Evolutionary conservation across 2,113 vertebrate species (phyloP).

Genomic region (Aplodontia rufa): DNA sequence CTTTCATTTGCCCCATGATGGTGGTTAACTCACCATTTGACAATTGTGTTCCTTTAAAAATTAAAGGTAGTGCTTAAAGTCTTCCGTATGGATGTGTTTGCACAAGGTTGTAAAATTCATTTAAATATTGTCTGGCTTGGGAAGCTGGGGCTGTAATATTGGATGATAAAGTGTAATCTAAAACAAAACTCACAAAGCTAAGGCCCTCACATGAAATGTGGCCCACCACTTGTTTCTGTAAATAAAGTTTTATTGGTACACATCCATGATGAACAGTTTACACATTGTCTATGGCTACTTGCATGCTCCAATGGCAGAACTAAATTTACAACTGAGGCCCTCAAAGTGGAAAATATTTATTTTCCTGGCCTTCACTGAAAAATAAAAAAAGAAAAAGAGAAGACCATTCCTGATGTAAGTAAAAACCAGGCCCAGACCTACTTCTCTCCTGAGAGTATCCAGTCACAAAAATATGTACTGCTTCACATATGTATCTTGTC

Average conservation of each 20-base stretch:
- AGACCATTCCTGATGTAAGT: neutral
- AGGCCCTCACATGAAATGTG: neutral
- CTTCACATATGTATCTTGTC: neutral
- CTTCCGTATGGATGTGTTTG: neutral
- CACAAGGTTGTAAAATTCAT: constrained; percentile 9
- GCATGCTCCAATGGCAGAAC: neutral
- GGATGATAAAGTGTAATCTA: neutral
- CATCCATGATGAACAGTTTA: neutral
- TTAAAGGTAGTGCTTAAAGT: constrained; percentile 4
- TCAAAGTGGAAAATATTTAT: neutral
- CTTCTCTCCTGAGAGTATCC: neutral
- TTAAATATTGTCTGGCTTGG: neutral
- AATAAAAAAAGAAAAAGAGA: neutral
- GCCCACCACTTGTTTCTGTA: neutral
- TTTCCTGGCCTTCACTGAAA: neutral
- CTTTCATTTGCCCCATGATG: constrained; percentile 19
- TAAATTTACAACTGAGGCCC: neutral
- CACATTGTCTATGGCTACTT: neutral
- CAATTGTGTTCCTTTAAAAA: constrained; percentile 39
- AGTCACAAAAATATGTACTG: neutral
- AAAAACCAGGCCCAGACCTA: neutral
- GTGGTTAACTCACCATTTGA: constrained; percentile 25
- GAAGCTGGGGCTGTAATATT: neutral
- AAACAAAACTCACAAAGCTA: neutral
- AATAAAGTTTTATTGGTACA: constrained; percentile 48